Evolutionary conservation across 2,797 vertebrate species (phyloP).

Genomic region (Eulemur rubriventer): DNA sequence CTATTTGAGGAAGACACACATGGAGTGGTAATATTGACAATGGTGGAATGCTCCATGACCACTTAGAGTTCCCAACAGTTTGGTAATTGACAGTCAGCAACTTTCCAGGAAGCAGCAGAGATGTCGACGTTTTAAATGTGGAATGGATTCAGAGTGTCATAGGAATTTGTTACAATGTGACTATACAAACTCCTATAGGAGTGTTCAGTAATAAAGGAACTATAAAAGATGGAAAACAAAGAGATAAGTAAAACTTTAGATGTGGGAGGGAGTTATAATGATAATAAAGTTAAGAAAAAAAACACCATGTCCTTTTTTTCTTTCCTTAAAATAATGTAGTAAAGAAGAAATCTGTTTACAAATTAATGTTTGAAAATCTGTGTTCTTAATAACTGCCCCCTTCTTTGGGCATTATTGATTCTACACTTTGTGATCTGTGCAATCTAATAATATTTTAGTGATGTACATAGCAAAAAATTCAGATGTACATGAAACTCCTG

Average conservation of each 20-base stretch:
- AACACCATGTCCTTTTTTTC: background rate
- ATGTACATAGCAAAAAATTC: background rate
- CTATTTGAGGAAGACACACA: background rate
- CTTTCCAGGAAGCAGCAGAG: background rate
- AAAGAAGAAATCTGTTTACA: background rate
- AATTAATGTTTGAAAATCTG: background rate
- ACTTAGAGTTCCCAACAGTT: background rate
- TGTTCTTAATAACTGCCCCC: background rate
- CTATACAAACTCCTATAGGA: background rate
- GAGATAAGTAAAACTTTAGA: background rate
- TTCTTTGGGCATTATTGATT: background rate
- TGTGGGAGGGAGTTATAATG: background rate
- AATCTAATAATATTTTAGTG: background rate
- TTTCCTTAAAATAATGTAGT: background rate
- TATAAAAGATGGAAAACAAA: background rate
- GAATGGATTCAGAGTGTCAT: background rate
- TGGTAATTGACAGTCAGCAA: background rate
- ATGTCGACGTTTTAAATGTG: background rate
- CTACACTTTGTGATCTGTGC: background rate
- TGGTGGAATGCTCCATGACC: background rate
- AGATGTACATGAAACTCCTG: background rate
- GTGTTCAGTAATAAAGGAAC: background rate
- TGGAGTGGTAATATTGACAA: accelerated
- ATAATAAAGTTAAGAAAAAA: background rate
- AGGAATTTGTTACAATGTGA: background rate